Base-by-base conservation (phyloP, 1,140 invertebrate genomes). In the Holcopasites calliopsidis region DNA sequence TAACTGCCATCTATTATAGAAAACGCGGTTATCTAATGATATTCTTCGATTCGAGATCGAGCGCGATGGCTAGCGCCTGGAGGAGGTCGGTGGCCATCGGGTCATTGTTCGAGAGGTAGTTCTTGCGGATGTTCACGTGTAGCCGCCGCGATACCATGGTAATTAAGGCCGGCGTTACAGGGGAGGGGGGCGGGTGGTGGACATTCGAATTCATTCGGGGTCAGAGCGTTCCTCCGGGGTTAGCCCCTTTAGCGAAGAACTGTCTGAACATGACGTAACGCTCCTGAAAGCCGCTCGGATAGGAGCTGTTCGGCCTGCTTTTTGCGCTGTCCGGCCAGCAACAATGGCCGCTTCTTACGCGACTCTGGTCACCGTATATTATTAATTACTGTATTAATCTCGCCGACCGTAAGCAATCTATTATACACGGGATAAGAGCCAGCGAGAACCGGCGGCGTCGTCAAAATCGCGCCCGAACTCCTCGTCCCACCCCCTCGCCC, bases 301-400 rank as follows among this genome's bases (percentile, higher is more conserved):
- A 83, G 76, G 76, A 77, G 81, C 81, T 52, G 64, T 64, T 62
- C 57, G 61, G 61, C 77, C 82, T 26, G 83, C 74, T 90, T 89
- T 89, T 89, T 89, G 87, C 84, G 79, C 85, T 89, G 83, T 88
- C 87, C 86, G 85, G 87, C 87, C 84, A 87, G 87, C 85, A 90
- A 89, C 87, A 88, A 88, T 88, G 85, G 86, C 85, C 77, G 88
- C 82, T 89, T 89, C 88, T 89, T 89, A 88, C 71, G 40, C 77
- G 62, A 76, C 65, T 80, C 84, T 82, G 87, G 85, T 88, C 86
- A 85, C 80, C 89, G 87, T 90, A 88, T 90, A 91, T 91, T 91
- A 91, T 91, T 91, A 91, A 91, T 91, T 91, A 90, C 90, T 89
- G 85, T 90, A 91, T 91, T 91, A 91, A 91, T 91, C 90, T 86